These are phyloP conservation scores for Vesta saturnalis DNA, from an alignment of 2,888 invertebrate species.

Conservation along the genomic window DNA sequence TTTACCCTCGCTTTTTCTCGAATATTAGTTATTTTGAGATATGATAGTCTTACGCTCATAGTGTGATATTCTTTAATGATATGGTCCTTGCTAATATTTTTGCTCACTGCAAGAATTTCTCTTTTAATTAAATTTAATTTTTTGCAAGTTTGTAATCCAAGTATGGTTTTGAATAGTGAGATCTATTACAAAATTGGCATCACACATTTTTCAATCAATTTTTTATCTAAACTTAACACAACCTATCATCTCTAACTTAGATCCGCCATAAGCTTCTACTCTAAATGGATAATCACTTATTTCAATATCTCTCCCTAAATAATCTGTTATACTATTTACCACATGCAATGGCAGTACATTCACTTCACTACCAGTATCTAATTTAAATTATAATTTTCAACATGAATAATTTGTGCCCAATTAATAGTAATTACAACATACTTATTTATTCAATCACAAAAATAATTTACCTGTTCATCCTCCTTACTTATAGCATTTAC, in stretches of 20 bases:
- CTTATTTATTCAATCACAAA: too few species aligned
- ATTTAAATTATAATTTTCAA: not conserved
- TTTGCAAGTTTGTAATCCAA: not conserved
- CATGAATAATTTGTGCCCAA: not conserved
- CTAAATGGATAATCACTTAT: not conserved
- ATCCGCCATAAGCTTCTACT: not conserved
- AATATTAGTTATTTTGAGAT: too few species aligned
- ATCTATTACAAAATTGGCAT: not conserved
- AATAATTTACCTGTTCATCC: too few species aligned
- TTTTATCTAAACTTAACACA: not conserved
- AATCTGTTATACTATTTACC: not conserved
- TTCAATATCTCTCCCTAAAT: too few species aligned
- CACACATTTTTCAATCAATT: not conserved
- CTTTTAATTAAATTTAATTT: constrained; percentile 2
- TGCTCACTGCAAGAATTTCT: constrained; percentile 5
- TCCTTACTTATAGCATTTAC: not conserved
- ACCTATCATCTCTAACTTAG: not conserved
- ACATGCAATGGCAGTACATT: not conserved
- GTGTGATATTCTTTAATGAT: not conserved
- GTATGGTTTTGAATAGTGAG: constrained; percentile 2
- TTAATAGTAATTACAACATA: not conserved
- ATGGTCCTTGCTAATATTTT: not conserved
- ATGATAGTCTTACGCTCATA: too few species aligned
- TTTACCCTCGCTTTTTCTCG: too few species aligned
- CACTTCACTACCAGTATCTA: not conserved